Conservation (phyloP, 2,888 invertebrate species). For the Ceraclea dissimilis region DNA sequence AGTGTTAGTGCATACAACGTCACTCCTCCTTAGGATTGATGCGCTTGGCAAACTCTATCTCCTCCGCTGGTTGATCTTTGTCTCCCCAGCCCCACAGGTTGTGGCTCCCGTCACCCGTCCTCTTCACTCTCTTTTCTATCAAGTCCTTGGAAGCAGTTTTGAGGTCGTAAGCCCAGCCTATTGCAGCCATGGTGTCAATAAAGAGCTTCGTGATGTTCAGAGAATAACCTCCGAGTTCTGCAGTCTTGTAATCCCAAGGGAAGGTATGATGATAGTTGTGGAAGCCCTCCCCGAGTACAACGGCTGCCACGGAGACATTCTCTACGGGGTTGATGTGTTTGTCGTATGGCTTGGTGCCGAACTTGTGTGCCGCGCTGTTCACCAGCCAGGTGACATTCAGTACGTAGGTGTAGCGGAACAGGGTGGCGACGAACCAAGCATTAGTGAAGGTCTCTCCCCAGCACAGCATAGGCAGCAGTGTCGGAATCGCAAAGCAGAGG, state of each 20-base stretch:
- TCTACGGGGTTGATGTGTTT: constrained; percentile 65
- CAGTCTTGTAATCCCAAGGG: constrained; percentile 81
- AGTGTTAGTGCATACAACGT: too few species aligned
- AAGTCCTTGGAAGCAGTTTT: constrained; percentile 70
- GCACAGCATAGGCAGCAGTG: constrained; percentile 62
- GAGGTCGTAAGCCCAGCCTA: constrained; percentile 84
- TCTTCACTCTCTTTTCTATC: constrained; percentile 57
- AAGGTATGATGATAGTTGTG: constrained; percentile 84
- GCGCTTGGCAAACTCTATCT: constrained; percentile 34
- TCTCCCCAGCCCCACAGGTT: constrained; percentile 72
- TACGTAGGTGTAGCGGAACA: constrained; percentile 71
- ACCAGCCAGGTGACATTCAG: constrained; percentile 87
- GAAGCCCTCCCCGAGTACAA: constrained; percentile 73
- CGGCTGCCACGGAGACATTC: constrained; percentile 58
- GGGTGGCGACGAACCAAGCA: constrained; percentile 60
- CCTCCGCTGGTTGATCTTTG: constrained; percentile 30
- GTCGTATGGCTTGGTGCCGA: constrained; percentile 70
- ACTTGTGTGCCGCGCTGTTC: constrained; percentile 82
- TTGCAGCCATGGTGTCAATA: constrained; percentile 71
- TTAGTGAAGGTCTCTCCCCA: constrained; percentile 69
- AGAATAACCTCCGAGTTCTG: constrained; percentile 67
- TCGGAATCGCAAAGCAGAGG: constrained; percentile 70
- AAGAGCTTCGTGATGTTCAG: constrained; percentile 69
- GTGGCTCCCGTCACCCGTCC: constrained; percentile 70
- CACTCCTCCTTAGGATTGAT: constrained; percentile 5